These are phyloP conservation scores for Delphinus delphis DNA, from an alignment of 2,113 vertebrate species.

Conservation along the genomic window DNA sequence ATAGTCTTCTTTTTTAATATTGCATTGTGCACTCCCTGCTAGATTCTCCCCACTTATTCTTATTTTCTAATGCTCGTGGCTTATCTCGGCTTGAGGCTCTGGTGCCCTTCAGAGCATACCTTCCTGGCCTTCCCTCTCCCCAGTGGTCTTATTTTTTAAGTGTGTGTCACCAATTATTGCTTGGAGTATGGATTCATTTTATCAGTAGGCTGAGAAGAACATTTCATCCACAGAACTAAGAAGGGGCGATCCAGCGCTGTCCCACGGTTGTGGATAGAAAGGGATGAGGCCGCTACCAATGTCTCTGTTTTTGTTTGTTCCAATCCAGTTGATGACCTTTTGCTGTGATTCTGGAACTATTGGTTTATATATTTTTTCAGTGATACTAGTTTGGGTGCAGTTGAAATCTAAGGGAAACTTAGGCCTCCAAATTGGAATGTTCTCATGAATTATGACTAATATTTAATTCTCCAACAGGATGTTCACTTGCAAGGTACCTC, in stretches of 20 bases:
- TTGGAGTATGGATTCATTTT: background rate
- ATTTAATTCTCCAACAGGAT: slow-evolving; percentile 23
- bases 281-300: rapidly evolving
- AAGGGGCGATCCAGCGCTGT: background rate
- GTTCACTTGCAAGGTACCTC: background rate
- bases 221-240: background rate
- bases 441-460: background rate
- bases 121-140: background rate
- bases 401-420: background rate
- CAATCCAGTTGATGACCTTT: background rate
- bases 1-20: slow-evolving; percentile 68
- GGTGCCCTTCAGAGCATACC: background rate
- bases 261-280: background rate
- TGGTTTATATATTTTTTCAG: background rate
- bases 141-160: background rate
- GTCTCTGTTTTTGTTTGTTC: background rate
- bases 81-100: slow-evolving; percentile 15
- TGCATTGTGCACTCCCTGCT: slow-evolving; percentile 74
- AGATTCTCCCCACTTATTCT: slow-evolving; percentile 55
- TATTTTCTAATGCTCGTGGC: slow-evolving; percentile 31
- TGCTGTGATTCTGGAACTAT: background rate
- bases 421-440: background rate
- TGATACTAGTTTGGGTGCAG: background rate
- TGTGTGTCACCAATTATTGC: background rate
- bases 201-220: background rate